Evolutionary conservation across 2,888 invertebrate genomes (phyloP).

Genomic region (Calephelis perditalis): DNA sequence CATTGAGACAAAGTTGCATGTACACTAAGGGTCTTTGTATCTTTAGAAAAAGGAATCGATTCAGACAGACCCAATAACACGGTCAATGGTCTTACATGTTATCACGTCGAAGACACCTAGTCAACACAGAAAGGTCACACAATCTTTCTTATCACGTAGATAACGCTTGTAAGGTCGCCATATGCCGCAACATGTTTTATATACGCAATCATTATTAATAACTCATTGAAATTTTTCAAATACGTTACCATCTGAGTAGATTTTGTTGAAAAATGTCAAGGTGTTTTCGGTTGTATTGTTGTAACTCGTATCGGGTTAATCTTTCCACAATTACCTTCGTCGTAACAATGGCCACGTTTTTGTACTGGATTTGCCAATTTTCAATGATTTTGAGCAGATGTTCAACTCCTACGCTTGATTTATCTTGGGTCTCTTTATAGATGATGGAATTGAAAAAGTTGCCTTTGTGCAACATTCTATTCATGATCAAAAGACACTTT

Average conservation of each 20-base stretch:
- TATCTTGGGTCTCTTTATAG: conserved; percentile 56
- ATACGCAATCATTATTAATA: conserved; percentile 24
- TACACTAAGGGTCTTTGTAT: not conserved
- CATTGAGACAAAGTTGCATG: no score
- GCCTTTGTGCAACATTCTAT: conserved; percentile 69
- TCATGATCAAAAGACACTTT: conserved; percentile 62
- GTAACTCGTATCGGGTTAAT: conserved; percentile 68
- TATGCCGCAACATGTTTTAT: conserved; percentile 51
- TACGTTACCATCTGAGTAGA: conserved; percentile 16
- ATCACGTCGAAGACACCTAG: conserved; percentile 59
- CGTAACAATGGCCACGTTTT: conserved; percentile 57
- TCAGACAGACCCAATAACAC: conserved; percentile 32
- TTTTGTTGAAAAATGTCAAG: conserved; percentile 49
- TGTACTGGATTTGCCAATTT: conserved; percentile 56
- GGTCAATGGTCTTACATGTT: conserved; percentile 69
- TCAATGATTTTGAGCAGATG: conserved; percentile 59
- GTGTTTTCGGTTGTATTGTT: conserved; percentile 61
- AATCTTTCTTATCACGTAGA: conserved; percentile 67
- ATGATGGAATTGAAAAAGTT: conserved; percentile 49
- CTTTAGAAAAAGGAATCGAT: conserved; percentile 1
- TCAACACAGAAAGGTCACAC: conserved; percentile 69
- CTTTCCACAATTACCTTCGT: conserved; percentile 62
- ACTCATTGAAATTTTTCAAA: conserved; percentile 19
- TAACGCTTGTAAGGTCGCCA: conserved; percentile 63
- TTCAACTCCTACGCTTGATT: conserved; percentile 71